Base-by-base conservation (phyloP, 37 sponge, comb jelly and placozoan species). In the Spongilla lacustris region DNA sequence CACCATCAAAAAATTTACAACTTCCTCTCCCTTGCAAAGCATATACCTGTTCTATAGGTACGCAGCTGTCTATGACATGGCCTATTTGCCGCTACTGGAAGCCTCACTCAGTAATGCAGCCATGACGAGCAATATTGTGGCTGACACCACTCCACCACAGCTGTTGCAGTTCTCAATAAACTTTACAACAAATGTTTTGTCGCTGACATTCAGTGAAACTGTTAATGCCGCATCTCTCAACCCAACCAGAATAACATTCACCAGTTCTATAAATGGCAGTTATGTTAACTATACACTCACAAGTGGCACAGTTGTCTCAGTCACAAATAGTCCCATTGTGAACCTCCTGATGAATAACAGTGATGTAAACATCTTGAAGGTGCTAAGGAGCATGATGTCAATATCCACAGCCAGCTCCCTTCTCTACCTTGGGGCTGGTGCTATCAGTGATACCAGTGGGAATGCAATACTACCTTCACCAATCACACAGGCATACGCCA, bases 141-240 rank as follows among this genome's bases (percentile, higher is more conserved):
- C 35, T 73, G 97, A 97, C 84, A 83, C 86, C 5, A 97, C 95
- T 50, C 50, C 70, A 38, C 97, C 97, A 36, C 82, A 74, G 22
- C 81, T 97, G n/a, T 24, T 83, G 10, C 17, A 28, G 10, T 90
- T 89, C 87, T 69, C 84, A 69, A 79, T 96, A 0, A 75, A 92
- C 73, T 86, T 96, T 10, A 87, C 92, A 70, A 80, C 70, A 37
- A 91, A 83, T 66, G 49, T 81, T 10, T 46, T 97, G 11, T 75
- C 81, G 30, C 81, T 97, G 19, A 86, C 88, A 12, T 97, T 97
- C 89, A 72, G 80, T 27, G 97, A 97, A 46, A 90, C 97, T 27
- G 89, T 97, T 33, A 66, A 90, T 82, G 87, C 88, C 14, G 80
- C 78, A 36, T 81, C 84, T 33, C 37, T 96, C 14, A 48, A 90